phyloP scores from a whole-genome alignment of 1,140 invertebrate genomes.

The Dryas iulia region DNA sequence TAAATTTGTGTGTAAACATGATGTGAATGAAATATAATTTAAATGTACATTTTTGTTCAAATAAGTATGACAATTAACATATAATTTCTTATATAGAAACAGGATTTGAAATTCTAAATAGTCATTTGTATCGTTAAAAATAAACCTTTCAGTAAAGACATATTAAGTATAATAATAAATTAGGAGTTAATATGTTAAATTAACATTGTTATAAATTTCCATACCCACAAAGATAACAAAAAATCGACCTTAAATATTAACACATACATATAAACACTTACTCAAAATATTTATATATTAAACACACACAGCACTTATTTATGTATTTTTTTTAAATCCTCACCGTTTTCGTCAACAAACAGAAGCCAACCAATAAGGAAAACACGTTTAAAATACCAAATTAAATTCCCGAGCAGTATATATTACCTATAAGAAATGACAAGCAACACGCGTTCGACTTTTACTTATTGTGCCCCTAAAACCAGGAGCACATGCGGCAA shows the following conservation, averaged over 20 bases:
- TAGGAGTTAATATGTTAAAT: no score
- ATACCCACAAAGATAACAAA: neutral
- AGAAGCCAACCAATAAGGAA: neutral
- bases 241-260: neutral
- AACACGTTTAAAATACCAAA: no score
- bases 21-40: neutral
- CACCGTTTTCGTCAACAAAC: neutral
- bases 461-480: conserved; percentile 13
- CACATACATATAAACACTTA: neutral
- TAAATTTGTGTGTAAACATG: neutral
- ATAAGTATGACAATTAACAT: no score
- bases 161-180: no score
- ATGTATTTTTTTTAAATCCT: neutral
- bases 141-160: neutral
- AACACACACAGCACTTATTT: neutral
- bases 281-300: neutral
- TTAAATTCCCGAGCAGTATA: no score
- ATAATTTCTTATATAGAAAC: no score
- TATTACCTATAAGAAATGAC: no score
- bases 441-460: conserved; percentile 10
- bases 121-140: neutral
- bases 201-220: no score
- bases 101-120: no score
- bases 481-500: conserved; percentile 30
- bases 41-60: no score